Conservation (phyloP, 2,888 invertebrate species). For the Drosophila leonis region DNA sequence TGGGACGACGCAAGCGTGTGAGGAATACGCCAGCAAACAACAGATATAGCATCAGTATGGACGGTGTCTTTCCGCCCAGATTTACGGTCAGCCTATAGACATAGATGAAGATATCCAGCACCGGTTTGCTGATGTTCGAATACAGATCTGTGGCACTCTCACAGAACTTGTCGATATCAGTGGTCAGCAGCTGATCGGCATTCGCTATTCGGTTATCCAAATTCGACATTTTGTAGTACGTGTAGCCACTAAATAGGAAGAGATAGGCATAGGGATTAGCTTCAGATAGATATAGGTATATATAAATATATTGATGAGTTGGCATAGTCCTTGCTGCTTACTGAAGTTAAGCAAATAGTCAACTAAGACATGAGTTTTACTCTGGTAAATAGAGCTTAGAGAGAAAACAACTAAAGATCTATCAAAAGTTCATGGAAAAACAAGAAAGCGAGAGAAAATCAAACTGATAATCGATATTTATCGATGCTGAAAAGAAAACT, state of each 20-base stretch:
- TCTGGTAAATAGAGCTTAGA: not conserved
- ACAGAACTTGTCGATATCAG: constrained; percentile 99
- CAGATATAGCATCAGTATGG: constrained; percentile 94
- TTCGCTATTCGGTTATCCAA: constrained; percentile 97
- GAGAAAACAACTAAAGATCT: not conserved
- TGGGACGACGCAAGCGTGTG: constrained; percentile 94
- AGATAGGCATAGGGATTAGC: not conserved
- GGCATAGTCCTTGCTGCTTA: not conserved
- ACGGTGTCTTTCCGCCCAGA: constrained; percentile 95
- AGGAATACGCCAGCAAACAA: constrained; percentile 94
- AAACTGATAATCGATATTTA: not conserved
- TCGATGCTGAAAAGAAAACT: not conserved
- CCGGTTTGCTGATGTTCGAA: constrained; percentile 97
- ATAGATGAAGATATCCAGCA: constrained; percentile 97
- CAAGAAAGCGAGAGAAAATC: too few species aligned
- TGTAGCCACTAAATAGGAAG: constrained; percentile 90
- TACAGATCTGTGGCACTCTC: constrained; percentile 97
- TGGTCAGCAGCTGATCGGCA: constrained; percentile 97
- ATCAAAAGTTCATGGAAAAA: not conserved
- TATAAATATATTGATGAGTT: not conserved
- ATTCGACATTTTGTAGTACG: constrained; percentile 98
- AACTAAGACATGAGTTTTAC: not conserved
- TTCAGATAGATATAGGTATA: not conserved
- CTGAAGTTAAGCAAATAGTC: not conserved
- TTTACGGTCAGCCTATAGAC: constrained; percentile 94